Percentiles rank a stretch among this genome's conserved stretches.
Conservation (phyloP, 1,140 invertebrate genomes). For the Teleogryllus occipitalis region DNA sequence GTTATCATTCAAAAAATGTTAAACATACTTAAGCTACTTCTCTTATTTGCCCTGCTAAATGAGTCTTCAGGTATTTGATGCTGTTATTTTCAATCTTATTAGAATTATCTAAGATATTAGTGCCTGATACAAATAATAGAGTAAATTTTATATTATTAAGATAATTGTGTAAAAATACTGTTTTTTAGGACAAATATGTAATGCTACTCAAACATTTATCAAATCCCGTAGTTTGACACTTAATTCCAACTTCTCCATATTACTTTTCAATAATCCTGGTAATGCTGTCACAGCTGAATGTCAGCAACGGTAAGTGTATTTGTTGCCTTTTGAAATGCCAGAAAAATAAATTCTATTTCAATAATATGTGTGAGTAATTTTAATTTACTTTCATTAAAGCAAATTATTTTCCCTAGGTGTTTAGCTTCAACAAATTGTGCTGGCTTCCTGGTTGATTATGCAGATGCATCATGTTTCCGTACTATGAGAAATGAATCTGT, state of each 20-base stretch:
- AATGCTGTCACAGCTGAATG: conserved; percentile 35
- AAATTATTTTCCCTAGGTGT: conserved; percentile 24
- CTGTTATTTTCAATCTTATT: too few species aligned
- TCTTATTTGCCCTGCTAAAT: too few species aligned
- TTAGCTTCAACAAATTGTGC: conserved; percentile 24
- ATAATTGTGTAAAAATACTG: too few species aligned
- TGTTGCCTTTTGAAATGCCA: neutral
- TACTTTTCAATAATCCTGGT: conserved; percentile 31
- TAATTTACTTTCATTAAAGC: neutral
- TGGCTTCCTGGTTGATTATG: conserved; percentile 30
- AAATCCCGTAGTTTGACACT: conserved; percentile 32
- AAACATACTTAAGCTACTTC: too few species aligned
- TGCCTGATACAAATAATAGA: too few species aligned
- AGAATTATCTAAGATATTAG: too few species aligned
- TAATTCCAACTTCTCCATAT: conserved; percentile 25
- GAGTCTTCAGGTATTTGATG: too few species aligned
- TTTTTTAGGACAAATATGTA: neutral
- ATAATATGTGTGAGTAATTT: neutral
- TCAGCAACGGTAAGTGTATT: conserved; percentile 31
- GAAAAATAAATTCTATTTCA: neutral
- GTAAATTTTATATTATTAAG: too few species aligned
- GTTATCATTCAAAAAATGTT: too few species aligned
- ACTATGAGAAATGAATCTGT: neutral
- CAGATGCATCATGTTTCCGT: conserved; percentile 27
- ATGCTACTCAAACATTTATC: conserved; percentile 27